phyloP scores from a whole-genome alignment of 35 echinoderm and acorn worm genomes.

The Heliocidaris tuberculata region DNA sequence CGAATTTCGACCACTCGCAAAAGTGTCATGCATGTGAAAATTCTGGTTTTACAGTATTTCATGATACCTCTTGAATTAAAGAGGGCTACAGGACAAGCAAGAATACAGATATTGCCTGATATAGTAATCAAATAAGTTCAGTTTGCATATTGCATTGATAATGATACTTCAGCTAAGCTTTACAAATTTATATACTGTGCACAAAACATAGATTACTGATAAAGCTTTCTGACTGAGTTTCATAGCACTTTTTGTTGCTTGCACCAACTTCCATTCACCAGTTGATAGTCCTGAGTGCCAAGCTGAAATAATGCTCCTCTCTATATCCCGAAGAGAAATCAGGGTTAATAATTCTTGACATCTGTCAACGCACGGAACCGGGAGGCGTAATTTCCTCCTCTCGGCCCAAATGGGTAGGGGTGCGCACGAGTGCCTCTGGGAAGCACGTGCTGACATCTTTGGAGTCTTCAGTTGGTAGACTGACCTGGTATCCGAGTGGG shows the following conservation, averaged over 20 bases:
- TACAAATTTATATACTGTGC: not conserved
- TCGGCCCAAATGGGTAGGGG: not conserved
- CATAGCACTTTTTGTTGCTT: not conserved
- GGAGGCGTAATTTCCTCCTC: slow-evolving; percentile 1
- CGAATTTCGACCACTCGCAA: too few relatives aligned
- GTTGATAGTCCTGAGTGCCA: not conserved
- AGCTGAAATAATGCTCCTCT: not conserved
- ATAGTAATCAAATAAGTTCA: too few relatives aligned
- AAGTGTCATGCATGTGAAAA: too few relatives aligned
- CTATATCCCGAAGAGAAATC: not conserved
- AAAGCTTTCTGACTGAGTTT: not conserved
- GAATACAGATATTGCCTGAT: too few relatives aligned
- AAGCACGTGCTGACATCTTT: not conserved
- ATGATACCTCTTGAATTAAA: too few relatives aligned
- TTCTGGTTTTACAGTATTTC: too few relatives aligned
- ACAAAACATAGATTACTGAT: not conserved
- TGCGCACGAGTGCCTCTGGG: not conserved
- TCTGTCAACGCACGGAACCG: not conserved
- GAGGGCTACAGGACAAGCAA: too few relatives aligned
- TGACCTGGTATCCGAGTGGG: not conserved
- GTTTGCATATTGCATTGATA: too few relatives aligned
- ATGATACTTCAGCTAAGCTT: too few relatives aligned
- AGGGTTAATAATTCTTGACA: not conserved
- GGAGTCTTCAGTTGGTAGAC: not conserved
- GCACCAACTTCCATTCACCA: not conserved